Conservation (phyloP, 2,888 invertebrate species). For the Keiferia lycopersicella region DNA sequence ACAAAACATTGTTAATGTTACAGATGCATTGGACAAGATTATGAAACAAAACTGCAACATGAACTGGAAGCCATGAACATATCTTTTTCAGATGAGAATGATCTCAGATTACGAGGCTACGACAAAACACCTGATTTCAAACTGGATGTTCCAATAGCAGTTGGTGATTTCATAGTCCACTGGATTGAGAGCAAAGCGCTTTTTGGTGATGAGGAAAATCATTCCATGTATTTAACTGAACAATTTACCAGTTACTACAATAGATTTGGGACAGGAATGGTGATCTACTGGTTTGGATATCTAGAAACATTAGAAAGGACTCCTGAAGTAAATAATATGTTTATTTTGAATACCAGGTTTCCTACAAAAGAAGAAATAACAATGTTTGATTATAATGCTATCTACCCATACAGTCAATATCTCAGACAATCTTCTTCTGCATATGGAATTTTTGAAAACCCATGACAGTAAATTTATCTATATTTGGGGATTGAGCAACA, state of each 20-base stretch:
- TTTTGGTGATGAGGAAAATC: constrained; percentile 93
- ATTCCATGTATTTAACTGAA: constrained; percentile 89
- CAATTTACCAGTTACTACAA: constrained; percentile 96
- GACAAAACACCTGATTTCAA: constrained; percentile 98
- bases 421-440: constrained; percentile 17
- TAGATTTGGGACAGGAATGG: constrained; percentile 95
- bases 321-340: constrained; percentile 84
- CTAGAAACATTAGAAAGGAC: constrained; percentile 85
- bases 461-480: constrained; percentile 1
- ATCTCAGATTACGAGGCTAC: constrained; percentile 90
- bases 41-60: constrained; percentile 88
- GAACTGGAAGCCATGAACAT: constrained; percentile 77
- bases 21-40: constrained; percentile 86
- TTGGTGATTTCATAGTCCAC: constrained; percentile 92
- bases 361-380: constrained; percentile 75
- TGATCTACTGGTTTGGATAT: constrained; percentile 98
- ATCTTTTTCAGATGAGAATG: constrained; percentile 86
- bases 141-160: constrained; percentile 92
- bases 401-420: constrained; percentile 18
- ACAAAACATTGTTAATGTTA: not conserved
- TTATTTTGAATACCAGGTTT: constrained; percentile 79
- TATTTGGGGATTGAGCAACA: not conserved
- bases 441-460: constrained; percentile 14
- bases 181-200: constrained; percentile 98
- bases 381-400: constrained; percentile 32